Conservation (phyloP, 2,888 invertebrate species). For the Drosophila cracens region DNA sequence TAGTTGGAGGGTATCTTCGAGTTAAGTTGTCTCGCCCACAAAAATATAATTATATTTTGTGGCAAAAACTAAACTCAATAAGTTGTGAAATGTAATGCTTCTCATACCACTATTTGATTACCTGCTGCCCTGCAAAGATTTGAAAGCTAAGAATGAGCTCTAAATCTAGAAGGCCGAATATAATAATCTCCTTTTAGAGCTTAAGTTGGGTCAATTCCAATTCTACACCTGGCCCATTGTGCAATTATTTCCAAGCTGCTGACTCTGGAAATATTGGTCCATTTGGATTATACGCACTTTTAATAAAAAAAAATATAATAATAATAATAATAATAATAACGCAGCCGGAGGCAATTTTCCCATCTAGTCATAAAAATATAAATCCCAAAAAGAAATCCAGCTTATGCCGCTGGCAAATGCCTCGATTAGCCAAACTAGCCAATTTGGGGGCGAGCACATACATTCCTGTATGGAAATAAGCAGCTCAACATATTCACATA, state of each 20-base stretch:
- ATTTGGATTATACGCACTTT: conserved; percentile 38
- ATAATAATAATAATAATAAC: conserved; percentile 46
- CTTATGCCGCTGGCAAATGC: conserved; percentile 66
- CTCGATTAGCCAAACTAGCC: conserved; percentile 77
- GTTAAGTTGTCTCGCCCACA: neutral
- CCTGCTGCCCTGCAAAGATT: neutral
- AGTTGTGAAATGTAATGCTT: neutral
- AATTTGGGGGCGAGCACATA: conserved; percentile 55
- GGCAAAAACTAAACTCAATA: neutral
- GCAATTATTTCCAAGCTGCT: conserved; percentile 51
- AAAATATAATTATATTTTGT: neutral
- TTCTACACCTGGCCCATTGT: conserved; percentile 42
- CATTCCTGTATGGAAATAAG: conserved; percentile 73
- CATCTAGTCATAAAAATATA: conserved; percentile 50
- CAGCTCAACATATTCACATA: conserved; percentile 49
- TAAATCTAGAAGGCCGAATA: neutral
- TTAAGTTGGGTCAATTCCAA: conserved; percentile 9
- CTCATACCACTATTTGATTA: neutral
- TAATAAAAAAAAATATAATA: conserved; percentile 39
- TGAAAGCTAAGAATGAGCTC: neutral
- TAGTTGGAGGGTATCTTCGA: neutral
- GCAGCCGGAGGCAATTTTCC: conserved; percentile 62
- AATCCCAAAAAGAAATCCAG: conserved; percentile 61
- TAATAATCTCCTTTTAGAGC: conserved; percentile 3
- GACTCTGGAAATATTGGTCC: conserved; percentile 43